A percentile compares a stretch with the other conserved stretches of the same genome.
Conservation (phyloP, 2,113 vertebrate genomes). For the Xenopus laevis region DNA sequence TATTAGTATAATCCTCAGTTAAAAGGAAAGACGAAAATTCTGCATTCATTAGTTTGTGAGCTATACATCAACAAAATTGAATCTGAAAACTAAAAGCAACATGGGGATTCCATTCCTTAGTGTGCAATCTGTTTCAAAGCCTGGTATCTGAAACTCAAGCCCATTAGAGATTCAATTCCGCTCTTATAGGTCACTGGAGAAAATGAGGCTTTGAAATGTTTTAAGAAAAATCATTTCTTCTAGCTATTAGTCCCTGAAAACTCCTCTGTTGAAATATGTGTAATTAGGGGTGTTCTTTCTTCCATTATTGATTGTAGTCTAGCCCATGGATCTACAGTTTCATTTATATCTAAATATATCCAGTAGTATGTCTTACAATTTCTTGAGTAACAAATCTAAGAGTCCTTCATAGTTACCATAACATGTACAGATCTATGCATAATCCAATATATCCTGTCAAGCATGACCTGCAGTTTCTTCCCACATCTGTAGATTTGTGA, state of each 20-base stretch:
- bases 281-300: slow-evolving; percentile 24
- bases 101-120: slow-evolving; percentile 62
- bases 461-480: too few relatives aligned
- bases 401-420: too few relatives aligned
- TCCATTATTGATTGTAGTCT: neutral
- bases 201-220: slow-evolving; percentile 50
- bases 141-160: slow-evolving; percentile 48
- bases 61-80: slow-evolving; percentile 64
- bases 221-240: slow-evolving; percentile 48
- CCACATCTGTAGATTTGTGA: too few relatives aligned
- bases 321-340: too few relatives aligned
- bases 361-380: too few relatives aligned
- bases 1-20: slow-evolving; percentile 26
- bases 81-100: slow-evolving; percentile 69
- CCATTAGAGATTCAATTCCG: slow-evolving; percentile 48
- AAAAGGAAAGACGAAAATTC: slow-evolving; percentile 52
- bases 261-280: slow-evolving; percentile 54
- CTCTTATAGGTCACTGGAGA: slow-evolving; percentile 53
- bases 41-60: slow-evolving; percentile 54
- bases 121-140: slow-evolving; percentile 65
- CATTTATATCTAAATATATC: too few relatives aligned
- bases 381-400: too few relatives aligned
- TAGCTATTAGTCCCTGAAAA: slow-evolving; percentile 56
- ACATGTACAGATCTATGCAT: too few relatives aligned
- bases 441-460: too few relatives aligned